Percentiles rank a stretch among this genome's conserved stretches.
Conservation (phyloP, 2,113 vertebrate genomes). For the Urocynchramus pylzowi region DNA sequence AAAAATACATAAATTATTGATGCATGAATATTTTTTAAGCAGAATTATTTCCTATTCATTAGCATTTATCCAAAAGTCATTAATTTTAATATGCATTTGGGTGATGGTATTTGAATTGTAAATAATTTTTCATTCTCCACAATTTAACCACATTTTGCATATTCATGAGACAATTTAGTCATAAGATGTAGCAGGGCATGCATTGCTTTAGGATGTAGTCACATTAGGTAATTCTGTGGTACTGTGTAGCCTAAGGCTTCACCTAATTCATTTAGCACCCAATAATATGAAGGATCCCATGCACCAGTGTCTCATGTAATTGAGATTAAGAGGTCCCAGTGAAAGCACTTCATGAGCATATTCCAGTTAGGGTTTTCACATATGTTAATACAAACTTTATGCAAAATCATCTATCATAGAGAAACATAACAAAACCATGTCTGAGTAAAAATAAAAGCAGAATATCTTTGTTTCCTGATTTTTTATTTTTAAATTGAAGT, state of each 20-base stretch:
- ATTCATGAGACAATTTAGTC: slow-evolving; percentile 57
- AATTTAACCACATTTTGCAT: slow-evolving; percentile 49
- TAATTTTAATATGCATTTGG: slow-evolving; percentile 66
- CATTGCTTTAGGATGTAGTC: not conserved
- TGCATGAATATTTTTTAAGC: slow-evolving; percentile 32
- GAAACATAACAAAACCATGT: not conserved
- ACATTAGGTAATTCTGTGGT: not conserved
- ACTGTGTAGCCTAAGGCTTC: not conserved
- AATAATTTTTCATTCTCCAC: slow-evolving; percentile 32
- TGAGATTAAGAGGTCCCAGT: not conserved
- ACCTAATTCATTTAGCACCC: not conserved
- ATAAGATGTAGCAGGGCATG: slow-evolving; percentile 8
- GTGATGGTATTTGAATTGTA: slow-evolving; percentile 68
- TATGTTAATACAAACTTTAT: not conserved
- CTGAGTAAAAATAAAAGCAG: not conserved
- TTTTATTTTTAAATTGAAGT: not conserved
- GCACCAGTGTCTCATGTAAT: not conserved
- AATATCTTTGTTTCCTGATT: not conserved
- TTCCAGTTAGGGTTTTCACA: not conserved
- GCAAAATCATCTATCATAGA: not conserved
- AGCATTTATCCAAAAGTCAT: slow-evolving; percentile 52
- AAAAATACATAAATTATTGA: slow-evolving; percentile 60
- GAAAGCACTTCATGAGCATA: not conserved
- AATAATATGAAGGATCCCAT: not conserved
- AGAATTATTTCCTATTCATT: slow-evolving; percentile 63